Evolutionary conservation across 2,888 invertebrate species (phyloP).

Genomic region (Sinohyriopsis cumingii): DNA sequence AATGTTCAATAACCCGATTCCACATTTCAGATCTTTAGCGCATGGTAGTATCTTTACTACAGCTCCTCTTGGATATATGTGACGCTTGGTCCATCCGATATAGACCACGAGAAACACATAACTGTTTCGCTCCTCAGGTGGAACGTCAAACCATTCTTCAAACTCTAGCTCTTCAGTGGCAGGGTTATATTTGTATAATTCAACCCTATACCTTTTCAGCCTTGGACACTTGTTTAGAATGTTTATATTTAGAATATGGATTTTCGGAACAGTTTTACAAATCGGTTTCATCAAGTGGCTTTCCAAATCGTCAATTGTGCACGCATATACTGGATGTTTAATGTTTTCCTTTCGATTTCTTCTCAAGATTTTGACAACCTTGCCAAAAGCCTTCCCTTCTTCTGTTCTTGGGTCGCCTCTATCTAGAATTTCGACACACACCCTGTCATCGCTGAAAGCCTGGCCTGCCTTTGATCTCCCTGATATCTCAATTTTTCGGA

Average conservation of each 20-base stretch:
- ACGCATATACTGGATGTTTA: conserved; percentile 36
- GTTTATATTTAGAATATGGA: conserved; percentile 19
- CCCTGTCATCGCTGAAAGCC: conserved; percentile 40
- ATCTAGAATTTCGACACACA: conserved; percentile 35
- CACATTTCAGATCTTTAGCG: conserved; percentile 17
- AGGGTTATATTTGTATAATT: conserved; percentile 26
- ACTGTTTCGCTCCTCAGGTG: conserved; percentile 26
- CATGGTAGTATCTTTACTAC: conserved; percentile 32
- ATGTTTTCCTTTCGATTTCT: conserved; percentile 21
- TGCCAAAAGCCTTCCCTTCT: conserved; percentile 23
- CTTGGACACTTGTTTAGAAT: conserved; percentile 4
- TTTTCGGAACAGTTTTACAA: conserved; percentile 49
- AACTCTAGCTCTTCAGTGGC: conserved; percentile 13
- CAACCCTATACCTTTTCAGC: conserved; percentile 12
- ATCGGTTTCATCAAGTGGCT: conserved; percentile 41
- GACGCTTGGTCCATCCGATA: conserved; percentile 29
- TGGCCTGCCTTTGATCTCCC: conserved; percentile 41
- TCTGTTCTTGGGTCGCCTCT: conserved; percentile 2
- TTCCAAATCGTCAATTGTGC: conserved; percentile 38
- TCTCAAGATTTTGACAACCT: conserved; percentile 37
- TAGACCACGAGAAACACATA: conserved; percentile 41
- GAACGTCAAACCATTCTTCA: conserved; percentile 20
- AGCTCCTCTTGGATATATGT: conserved; percentile 42
- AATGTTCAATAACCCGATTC: conserved; percentile 18
- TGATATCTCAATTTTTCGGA: conserved; percentile 32